Evolutionary conservation across 2,888 invertebrate species (phyloP).

Genomic region (Temnothorax unifasciatus): DNA sequence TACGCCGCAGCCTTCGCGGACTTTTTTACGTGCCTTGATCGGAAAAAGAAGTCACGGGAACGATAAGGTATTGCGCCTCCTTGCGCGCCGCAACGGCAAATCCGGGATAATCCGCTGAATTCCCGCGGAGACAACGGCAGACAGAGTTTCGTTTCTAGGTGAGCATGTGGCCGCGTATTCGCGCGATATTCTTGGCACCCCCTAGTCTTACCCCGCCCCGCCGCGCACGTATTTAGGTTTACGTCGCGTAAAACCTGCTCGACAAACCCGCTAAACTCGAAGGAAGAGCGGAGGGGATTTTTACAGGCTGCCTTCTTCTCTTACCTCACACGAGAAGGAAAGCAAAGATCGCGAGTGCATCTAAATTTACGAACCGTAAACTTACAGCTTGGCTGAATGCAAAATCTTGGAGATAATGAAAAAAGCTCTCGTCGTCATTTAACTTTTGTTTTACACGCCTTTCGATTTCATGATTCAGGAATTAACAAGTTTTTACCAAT

Average conservation of each 20-base stretch:
- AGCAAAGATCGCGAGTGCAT: not conserved
- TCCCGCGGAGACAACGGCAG: slow-evolving; percentile 52
- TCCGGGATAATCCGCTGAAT: slow-evolving; percentile 70
- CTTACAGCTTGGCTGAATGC: not conserved
- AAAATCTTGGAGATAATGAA: slow-evolving; percentile 50
- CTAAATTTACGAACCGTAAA: slow-evolving; percentile 55
- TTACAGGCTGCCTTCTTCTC: not conserved
- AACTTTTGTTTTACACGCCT: slow-evolving; percentile 8
- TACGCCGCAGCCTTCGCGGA: slow-evolving; percentile 15
- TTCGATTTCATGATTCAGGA: not conserved
- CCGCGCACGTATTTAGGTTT: slow-evolving; percentile 50
- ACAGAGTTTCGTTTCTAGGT: slow-evolving; percentile 22
- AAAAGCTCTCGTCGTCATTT: slow-evolving; percentile 44
- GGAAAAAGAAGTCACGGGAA: slow-evolving; percentile 47
- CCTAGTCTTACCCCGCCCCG: slow-evolving; percentile 35
- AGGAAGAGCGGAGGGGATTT: slow-evolving; percentile 2
- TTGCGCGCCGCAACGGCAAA: slow-evolving; percentile 47
- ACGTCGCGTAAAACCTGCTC: slow-evolving; percentile 59
- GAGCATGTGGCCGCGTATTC: slow-evolving; percentile 38
- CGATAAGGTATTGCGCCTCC: slow-evolving; percentile 53
- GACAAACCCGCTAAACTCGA: slow-evolving; percentile 29
- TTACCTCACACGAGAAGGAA: slow-evolving; percentile 30
- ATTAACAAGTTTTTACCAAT: not conserved
- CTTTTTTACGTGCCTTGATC: slow-evolving; percentile 49
- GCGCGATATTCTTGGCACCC: slow-evolving; percentile 32